phyloP scores from a whole-genome alignment of 2,888 invertebrate genomes.

The Synanthedon vespiformis region DNA sequence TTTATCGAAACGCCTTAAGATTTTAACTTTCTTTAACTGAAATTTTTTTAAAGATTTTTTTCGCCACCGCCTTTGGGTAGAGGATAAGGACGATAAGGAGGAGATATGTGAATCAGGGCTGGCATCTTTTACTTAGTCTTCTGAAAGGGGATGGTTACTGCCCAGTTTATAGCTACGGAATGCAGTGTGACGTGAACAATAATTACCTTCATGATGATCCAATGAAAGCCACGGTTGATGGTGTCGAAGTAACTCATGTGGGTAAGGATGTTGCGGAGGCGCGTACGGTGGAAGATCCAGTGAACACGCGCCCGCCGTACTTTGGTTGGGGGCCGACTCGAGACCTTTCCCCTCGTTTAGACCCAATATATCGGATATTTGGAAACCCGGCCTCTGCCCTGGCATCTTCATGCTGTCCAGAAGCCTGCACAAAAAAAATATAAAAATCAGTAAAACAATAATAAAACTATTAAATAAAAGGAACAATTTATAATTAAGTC shows the following conservation, averaged over 20 bases:
- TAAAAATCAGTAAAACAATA: too few relatives aligned
- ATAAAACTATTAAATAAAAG: too few relatives aligned
- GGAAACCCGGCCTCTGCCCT: conserved; percentile 85
- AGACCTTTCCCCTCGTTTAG: conserved; percentile 77
- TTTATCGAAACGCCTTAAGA: too few relatives aligned
- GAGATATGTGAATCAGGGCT: too few relatives aligned
- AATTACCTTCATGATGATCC: conserved; percentile 44
- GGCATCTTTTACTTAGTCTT: too few relatives aligned
- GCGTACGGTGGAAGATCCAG: conserved; percentile 51
- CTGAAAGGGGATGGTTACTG: too few relatives aligned
- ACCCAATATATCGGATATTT: conserved; percentile 93
- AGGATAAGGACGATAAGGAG: too few relatives aligned
- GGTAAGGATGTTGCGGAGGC: conserved; percentile 47
- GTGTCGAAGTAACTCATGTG: conserved; percentile 53
- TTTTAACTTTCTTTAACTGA: too few relatives aligned
- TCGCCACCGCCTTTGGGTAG: too few relatives aligned
- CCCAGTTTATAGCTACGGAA: too few relatives aligned
- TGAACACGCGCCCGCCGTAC: conserved; percentile 32
- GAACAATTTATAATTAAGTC: too few relatives aligned
- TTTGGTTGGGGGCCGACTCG: conserved; percentile 41
- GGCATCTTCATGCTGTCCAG: conserved; percentile 87
- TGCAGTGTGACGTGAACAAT: conserved; percentile 5
- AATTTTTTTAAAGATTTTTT: too few relatives aligned
- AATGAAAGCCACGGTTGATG: conserved; percentile 58
- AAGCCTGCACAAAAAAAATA: conserved; percentile 65